These are phyloP conservation scores for Oryzias dopingdopingensis DNA, from an alignment of 2,797 vertebrate genomes.

Conservation along the genomic window DNA sequence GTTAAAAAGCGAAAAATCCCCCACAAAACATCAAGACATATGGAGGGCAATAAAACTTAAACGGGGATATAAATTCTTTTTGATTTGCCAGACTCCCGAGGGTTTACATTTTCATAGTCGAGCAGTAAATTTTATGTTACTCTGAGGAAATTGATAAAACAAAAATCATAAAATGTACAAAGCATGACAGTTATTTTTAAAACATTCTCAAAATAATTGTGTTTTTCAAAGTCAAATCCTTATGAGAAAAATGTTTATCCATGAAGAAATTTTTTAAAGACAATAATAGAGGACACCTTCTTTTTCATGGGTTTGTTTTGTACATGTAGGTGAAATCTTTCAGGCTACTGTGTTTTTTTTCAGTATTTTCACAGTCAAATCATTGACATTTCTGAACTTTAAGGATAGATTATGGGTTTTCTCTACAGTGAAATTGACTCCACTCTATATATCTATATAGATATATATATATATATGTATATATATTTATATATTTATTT, in stretches of 20 bases:
- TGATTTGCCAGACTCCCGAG: constrained; percentile 29
- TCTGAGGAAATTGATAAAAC: constrained; percentile 58
- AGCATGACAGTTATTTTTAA: constrained; percentile 37
- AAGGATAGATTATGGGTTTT: constrained; percentile 60
- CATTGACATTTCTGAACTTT: constrained; percentile 40
- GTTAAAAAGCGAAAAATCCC: constrained; percentile 3
- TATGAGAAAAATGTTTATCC: constrained; percentile 42
- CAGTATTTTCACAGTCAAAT: constrained; percentile 43
- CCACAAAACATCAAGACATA: constrained; percentile 8
- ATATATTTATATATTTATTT: constrained; percentile 55
- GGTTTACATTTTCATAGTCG: constrained; percentile 34
- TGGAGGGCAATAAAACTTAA: constrained; percentile 18
- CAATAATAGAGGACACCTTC: constrained; percentile 36
- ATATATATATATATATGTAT: constrained; percentile 8
- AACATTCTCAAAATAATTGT: constrained; percentile 32
- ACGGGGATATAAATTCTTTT: constrained; percentile 19
- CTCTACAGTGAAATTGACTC: constrained; percentile 69
- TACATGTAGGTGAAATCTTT: constrained; percentile 49
- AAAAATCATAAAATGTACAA: constrained; percentile 45
- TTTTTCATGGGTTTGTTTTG: constrained; percentile 57
- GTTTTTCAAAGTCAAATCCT: constrained; percentile 24
- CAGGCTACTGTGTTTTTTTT: constrained; percentile 38
- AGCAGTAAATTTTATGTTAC: constrained; percentile 44
- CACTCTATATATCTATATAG: constrained; percentile 34
- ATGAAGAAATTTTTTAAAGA: constrained; percentile 42